Conservation (phyloP, 2,797 vertebrate species). For the Lacerta bilineata region DNA sequence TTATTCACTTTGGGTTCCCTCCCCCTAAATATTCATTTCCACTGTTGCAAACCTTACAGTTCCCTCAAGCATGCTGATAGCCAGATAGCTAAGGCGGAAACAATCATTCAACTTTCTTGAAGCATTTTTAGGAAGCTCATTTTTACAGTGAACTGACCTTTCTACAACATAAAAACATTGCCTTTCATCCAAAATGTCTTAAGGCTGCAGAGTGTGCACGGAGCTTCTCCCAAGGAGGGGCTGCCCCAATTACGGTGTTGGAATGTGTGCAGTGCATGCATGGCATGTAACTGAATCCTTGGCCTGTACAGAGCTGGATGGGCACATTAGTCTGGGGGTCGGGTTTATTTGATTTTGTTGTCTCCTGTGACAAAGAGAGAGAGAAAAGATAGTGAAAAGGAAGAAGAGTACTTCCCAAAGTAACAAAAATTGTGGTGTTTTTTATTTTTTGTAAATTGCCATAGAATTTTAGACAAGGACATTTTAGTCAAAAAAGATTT, state of each 20-base stretch:
- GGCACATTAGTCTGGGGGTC: not conserved
- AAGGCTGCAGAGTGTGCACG: not conserved
- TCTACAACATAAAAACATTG: not conserved
- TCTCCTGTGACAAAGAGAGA: not conserved
- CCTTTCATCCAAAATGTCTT: slow-evolving; percentile 5
- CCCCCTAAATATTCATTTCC: not conserved
- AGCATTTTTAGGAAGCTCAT: not conserved
- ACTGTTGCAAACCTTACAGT: not conserved
- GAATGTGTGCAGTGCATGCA: not conserved
- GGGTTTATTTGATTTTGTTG: not conserved
- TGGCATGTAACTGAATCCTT: not conserved
- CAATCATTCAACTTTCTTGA: not conserved
- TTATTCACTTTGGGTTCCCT: too few species aligned
- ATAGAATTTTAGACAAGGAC: not conserved
- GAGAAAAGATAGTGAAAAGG: not conserved
- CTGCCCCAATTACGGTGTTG: not conserved
- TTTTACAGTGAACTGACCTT: not conserved
- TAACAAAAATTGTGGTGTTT: not conserved
- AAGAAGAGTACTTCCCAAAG: not conserved
- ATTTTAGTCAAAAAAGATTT: not conserved
- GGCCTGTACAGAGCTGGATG: not conserved
- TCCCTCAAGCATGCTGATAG: not conserved
- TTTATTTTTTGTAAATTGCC: not conserved
- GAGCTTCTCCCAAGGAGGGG: not conserved
- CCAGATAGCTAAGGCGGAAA: not conserved